phyloP scores from a whole-genome alignment of 2,113 vertebrate genomes.

The Isichthys henryi region DNA sequence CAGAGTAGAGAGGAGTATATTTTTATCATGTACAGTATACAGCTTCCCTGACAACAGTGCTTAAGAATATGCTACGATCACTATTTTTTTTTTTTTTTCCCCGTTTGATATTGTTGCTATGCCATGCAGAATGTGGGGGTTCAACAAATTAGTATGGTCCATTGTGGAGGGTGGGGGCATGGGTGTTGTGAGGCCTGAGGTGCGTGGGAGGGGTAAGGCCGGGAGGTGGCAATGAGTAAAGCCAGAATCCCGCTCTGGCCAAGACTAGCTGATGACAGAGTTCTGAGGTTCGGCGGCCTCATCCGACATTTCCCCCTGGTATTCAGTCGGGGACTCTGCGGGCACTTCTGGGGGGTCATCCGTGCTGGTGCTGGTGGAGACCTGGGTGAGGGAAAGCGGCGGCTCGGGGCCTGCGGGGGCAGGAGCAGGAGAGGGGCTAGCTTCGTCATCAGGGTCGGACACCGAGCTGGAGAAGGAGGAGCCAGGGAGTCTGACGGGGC shows the following conservation, averaged over 20 bases:
- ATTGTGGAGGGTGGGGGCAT: conserved; percentile 26
- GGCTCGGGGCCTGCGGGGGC: conserved; percentile 42
- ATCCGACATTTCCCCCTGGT: conserved; percentile 62
- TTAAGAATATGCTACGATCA: conserved; percentile 56
- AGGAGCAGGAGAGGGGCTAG: conserved; percentile 52
- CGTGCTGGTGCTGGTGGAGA: conserved; percentile 85
- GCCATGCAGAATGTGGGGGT: conserved; percentile 72
- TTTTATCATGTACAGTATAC: conserved; percentile 16
- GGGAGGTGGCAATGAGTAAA: conserved; percentile 2
- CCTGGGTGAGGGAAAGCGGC: conserved; percentile 70
- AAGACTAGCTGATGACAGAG: conserved; percentile 70
- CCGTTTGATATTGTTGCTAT: conserved; percentile 63
- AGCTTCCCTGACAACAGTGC: conserved; percentile 67
- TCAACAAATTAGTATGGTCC: conserved; percentile 36
- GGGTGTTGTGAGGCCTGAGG: conserved; percentile 25
- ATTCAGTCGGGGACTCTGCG: conserved; percentile 48
- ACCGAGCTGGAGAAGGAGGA: conserved; percentile 60
- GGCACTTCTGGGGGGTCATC: conserved; percentile 60
- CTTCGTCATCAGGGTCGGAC: conserved; percentile 65
- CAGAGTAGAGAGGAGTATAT: conserved; percentile 40
- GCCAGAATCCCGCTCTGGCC: conserved; percentile 67
- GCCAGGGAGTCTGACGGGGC: conserved; percentile 85
- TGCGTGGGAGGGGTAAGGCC: conserved; percentile 9
- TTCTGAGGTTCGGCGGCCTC: conserved; percentile 70
- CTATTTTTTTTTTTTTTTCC: conserved; percentile 32